Conservation (phyloP, 1,140 invertebrate genomes). For the Trachelipus rathkii region DNA sequence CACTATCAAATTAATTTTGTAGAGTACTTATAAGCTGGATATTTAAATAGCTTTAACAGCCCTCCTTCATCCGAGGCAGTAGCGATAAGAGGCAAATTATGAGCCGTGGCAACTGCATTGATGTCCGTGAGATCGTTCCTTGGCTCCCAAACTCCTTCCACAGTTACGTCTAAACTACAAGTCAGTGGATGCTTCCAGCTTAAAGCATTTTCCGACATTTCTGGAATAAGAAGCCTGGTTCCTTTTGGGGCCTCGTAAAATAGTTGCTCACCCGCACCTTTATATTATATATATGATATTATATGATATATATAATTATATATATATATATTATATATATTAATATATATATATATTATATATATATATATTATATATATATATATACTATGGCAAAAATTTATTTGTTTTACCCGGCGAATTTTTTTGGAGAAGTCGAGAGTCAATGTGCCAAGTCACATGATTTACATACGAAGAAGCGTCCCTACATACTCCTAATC, state of each 20-base stretch:
- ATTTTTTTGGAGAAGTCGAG: conserved; percentile 34
- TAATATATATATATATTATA: too few species aligned
- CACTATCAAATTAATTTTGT: too few species aligned
- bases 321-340: too few species aligned
- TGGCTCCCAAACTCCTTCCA: conserved; percentile 40
- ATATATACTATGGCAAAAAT: conserved; percentile 1
- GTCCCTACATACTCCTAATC: conserved; percentile 35
- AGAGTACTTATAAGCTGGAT: conserved; percentile 30
- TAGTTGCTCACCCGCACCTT: conserved; percentile 40
- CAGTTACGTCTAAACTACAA: conserved; percentile 29
- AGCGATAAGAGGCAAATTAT: conserved; percentile 33
- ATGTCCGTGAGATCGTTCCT: conserved; percentile 40
- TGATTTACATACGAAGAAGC: conserved; percentile 40
- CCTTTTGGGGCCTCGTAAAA: conserved; percentile 42
- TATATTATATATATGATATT: too few species aligned
- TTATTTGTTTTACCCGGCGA: too few species aligned
- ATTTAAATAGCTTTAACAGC: conserved; percentile 36
- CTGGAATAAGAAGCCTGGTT: conserved; percentile 36
- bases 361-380: too few species aligned
- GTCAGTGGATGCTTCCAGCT: conserved; percentile 36
- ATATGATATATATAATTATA: too few species aligned
- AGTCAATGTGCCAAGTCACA: conserved; percentile 38
- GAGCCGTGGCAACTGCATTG: conserved; percentile 38
- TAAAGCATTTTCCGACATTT: conserved; percentile 20
- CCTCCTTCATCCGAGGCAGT: conserved; percentile 34